Percentiles rank a stretch among this genome's conserved stretches.
Evolutionary conservation across 2,797 vertebrate species (phyloP).

Genomic region (Telmatherina bonti): DNA sequence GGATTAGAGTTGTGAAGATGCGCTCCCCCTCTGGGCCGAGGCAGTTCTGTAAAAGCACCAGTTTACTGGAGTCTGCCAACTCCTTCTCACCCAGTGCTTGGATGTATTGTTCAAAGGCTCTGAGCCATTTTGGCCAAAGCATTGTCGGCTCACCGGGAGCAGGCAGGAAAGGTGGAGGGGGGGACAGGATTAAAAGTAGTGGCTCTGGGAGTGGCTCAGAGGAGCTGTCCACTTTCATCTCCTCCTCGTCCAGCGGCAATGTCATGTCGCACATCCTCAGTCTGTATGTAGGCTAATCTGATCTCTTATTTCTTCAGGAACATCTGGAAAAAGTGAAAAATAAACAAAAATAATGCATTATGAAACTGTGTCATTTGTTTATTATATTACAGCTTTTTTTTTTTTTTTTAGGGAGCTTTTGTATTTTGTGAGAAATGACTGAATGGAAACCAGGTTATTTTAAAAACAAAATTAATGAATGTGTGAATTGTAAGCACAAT

Average conservation of each 20-base stretch:
- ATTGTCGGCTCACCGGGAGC: constrained; percentile 48
- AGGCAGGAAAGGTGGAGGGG: constrained; percentile 67
- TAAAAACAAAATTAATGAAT: neutral
- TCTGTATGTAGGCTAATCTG: neutral
- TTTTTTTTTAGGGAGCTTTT: no score
- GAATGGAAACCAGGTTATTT: neutral
- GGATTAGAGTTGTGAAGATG: constrained; percentile 54
- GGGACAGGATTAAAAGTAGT: constrained; percentile 69
- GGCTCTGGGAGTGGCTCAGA: constrained; percentile 56
- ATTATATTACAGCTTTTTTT: no score
- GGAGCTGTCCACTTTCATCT: constrained; percentile 32
- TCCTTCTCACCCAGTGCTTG: constrained; percentile 58
- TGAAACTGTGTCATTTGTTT: neutral
- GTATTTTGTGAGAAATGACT: neutral
- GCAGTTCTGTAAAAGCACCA: constrained; percentile 69
- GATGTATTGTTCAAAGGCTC: constrained; percentile 68
- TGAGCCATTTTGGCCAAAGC: constrained; percentile 70
- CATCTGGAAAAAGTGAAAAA: constrained; percentile 25
- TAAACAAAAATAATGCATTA: constrained; percentile 8
- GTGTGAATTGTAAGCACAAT: no score
- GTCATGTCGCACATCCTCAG: constrained; percentile 59
- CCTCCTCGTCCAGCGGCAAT: constrained; percentile 34
- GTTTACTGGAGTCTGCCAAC: constrained; percentile 66
- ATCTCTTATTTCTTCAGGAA: constrained; percentile 12
- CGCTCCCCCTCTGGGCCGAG: constrained; percentile 71